Conservation (phyloP, 2,113 vertebrate species). For the Callipepla californica region DNA sequence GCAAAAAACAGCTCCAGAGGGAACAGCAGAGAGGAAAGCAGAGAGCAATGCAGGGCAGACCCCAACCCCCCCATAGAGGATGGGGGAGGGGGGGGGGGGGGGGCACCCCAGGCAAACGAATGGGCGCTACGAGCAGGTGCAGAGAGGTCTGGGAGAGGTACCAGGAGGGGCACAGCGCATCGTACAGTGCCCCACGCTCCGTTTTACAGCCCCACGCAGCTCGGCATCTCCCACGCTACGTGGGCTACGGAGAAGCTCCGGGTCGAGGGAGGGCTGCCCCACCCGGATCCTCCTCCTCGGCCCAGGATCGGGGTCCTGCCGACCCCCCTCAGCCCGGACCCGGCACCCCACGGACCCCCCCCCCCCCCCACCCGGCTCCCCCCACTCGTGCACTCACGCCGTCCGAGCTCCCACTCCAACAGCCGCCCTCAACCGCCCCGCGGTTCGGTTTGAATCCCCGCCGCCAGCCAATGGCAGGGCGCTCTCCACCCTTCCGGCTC, state of each 20-base stretch:
- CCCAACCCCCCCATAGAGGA: slow-evolving; percentile 14
- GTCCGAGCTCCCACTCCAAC: not conserved
- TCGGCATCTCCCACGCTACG: fast-evolving
- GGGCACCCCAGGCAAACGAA: slow-evolving; percentile 42
- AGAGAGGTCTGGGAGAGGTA: not conserved
- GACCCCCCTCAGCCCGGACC: no score
- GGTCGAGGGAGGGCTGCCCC: no score
- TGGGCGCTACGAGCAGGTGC: not conserved
- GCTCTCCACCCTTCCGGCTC: fast-evolving
- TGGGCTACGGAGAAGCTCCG: fast-evolving
- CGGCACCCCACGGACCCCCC: no score
- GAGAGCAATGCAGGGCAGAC: slow-evolving; percentile 76
- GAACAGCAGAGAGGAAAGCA: slow-evolving; percentile 68
- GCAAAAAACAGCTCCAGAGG: slow-evolving; percentile 67
- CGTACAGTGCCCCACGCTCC: no score
- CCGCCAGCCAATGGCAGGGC: not conserved
- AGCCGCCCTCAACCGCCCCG: not conserved
- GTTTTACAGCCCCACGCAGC: fast-evolving
- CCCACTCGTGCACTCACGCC: not conserved
- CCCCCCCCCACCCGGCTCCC: no score
- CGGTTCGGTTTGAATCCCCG: slow-evolving; percentile 40
- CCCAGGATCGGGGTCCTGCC: no score
- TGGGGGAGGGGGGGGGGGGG: no score
- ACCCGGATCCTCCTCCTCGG: no score
- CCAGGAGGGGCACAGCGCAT: not conserved